Percentiles rank a stretch among this genome's conserved stretches.
Evolutionary conservation across 2,797 vertebrate genomes (phyloP).

Genomic region (Triplophysa bombifrons): DNA sequence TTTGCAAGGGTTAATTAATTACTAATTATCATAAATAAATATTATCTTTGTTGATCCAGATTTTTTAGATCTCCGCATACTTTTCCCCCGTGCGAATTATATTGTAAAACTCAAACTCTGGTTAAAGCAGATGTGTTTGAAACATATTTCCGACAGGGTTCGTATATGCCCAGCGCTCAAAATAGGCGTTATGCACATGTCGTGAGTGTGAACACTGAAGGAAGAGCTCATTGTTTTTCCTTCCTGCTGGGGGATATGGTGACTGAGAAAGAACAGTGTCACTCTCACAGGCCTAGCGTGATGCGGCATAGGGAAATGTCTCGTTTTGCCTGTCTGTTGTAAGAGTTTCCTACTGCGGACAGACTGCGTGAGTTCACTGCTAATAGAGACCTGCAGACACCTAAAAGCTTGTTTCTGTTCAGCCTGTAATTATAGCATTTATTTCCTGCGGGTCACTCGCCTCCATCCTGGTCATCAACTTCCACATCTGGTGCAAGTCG

Average conservation of each 20-base stretch:
- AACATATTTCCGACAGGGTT: conserved; percentile 10
- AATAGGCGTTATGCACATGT: conserved; percentile 2
- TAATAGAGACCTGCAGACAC: conserved; percentile 50
- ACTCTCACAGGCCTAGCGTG: conserved; percentile 63
- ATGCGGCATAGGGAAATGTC: conserved; percentile 75
- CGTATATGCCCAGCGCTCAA: conserved; percentile 11
- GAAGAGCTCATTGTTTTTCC: conserved; percentile 20
- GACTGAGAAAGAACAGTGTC: conserved; percentile 62
- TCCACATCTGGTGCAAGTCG: conserved; percentile 17
- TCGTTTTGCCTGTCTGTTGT: conserved; percentile 66
- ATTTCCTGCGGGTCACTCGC: conserved; percentile 52
- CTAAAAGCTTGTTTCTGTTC: conserved; percentile 51
- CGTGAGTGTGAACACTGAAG: background rate
- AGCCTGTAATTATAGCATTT: conserved; percentile 57
- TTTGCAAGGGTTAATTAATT: background rate
- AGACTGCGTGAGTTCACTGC: conserved; percentile 71
- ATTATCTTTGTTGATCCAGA: background rate
- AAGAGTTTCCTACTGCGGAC: conserved; percentile 70
- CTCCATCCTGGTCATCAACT: conserved; percentile 59
- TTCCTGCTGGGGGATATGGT: conserved; percentile 47
- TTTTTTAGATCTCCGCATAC: background rate
- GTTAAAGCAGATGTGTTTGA: background rate
- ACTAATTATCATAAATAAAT: background rate
- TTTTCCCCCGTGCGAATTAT: background rate
- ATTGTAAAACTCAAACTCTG: background rate